Percentiles rank a stretch among this genome's conserved stretches.
Conservation (phyloP, 2,113 vertebrate species). For the Lophura nycthemera region DNA sequence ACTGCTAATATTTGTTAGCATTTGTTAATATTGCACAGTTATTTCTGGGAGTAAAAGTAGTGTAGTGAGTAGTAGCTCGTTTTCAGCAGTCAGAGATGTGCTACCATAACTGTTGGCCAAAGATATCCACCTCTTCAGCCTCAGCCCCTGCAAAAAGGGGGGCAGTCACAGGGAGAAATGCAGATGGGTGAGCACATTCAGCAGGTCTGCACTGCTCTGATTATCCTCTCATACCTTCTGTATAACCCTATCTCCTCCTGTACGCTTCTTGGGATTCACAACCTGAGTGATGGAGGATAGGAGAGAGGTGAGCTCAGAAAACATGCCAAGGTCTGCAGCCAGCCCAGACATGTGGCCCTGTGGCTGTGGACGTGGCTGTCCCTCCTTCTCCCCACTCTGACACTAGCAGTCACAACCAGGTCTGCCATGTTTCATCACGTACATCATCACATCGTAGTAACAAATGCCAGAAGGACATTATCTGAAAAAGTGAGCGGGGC, state of each 20-base stretch:
- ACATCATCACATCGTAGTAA: background rate
- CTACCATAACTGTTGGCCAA: background rate
- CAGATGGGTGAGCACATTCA: background rate
- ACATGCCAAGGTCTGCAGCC: accelerated
- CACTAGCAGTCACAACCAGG: background rate
- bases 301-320: background rate
- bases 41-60: background rate
- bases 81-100: background rate
- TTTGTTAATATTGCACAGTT: background rate
- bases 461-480: background rate
- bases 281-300: background rate
- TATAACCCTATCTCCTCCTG: background rate
- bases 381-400: background rate
- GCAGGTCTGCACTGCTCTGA: background rate
- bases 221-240: background rate
- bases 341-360: accelerated
- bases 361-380: background rate
- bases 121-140: background rate
- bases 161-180: background rate
- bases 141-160: background rate
- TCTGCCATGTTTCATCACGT: background rate
- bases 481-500: background rate
- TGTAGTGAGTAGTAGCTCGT: background rate
- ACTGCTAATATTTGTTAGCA: background rate
- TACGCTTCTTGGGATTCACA: background rate